These are phyloP conservation scores for Stenurella melanura DNA, from an alignment of 2,888 invertebrate species.

Conservation along the genomic window DNA sequence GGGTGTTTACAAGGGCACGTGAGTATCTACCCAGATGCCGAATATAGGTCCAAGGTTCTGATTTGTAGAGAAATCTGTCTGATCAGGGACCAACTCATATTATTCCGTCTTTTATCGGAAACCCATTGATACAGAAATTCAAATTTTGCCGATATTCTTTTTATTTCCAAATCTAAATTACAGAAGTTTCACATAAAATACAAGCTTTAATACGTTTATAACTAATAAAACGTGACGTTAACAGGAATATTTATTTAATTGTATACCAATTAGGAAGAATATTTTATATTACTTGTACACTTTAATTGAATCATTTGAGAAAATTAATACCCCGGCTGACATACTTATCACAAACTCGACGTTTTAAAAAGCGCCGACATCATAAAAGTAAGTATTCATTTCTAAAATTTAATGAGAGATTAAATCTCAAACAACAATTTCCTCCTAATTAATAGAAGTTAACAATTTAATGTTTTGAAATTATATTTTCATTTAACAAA, in stretches of 20 bases:
- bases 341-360: not conserved
- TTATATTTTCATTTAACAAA: not conserved
- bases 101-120: no score
- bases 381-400: not conserved
- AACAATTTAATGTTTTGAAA: not conserved
- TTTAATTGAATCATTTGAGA: not conserved
- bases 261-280: not conserved
- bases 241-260: not conserved
- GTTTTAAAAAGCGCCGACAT: not conserved
- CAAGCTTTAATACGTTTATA: not conserved
- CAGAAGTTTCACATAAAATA: not conserved
- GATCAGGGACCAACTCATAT: no score
- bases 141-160: no score
- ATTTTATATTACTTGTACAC: not conserved
- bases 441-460: not conserved
- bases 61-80: no score
- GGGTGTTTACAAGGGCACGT: no score
- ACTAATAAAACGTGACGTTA: not conserved
- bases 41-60: no score
- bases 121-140: no score
- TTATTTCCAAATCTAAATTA: no score
- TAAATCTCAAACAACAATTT: not conserved
- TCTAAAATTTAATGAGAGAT: not conserved
- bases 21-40: no score
- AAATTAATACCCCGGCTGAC: not conserved